Evolutionary conservation across 2,113 vertebrate species (phyloP), one percentile per base, ranked within the genome.

Genomic region (Hippolais icterina): DNA sequence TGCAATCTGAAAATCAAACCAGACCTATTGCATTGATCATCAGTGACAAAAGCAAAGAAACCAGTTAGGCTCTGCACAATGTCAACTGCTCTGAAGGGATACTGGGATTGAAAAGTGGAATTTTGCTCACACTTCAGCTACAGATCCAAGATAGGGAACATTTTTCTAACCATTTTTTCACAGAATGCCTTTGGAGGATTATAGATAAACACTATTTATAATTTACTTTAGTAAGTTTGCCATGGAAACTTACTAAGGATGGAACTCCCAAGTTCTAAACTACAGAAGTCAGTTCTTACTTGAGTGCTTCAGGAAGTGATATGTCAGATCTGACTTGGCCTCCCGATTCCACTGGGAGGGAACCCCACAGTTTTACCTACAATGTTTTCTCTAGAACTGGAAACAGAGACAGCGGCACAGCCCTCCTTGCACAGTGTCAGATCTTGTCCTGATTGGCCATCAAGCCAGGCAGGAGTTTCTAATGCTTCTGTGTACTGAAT

Each of bases 361-460:
- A 88, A 47, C 7, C 11, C 33, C 35, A 4, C 7, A 2, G 17
- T 44, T 84, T 39, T 14, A 63, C 12, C 31, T 28, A 11, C 2
- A 3, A 2, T 3, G 35, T 16, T 78, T 59, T 46, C 44, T 21
- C 57, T 15, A 29, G 12, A 53, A 33, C 31, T 29, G 8, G 28
- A 39, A 68, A 66, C 21, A 23, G 39, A 41, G 46, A 31, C 2
- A 39, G 17, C 0, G 0, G 29, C 20, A 46, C 33, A 37, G 15
- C 35, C 14, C 24, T 57, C 52, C 46, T 47, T 21, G 6, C 5
- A 7, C 18, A 5, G 7, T 3, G 29, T 15, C 71, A 47, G 70
- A 28, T 1, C 1, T 8, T 16, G 20, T n/a, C 46, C 70, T 42
- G 23, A 22, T 0, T 5, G 12, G 28, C 37, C 27, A 33, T 17